Base-by-base conservation (phyloP, 2,797 vertebrate species). In the Streptopelia turtur region DNA sequence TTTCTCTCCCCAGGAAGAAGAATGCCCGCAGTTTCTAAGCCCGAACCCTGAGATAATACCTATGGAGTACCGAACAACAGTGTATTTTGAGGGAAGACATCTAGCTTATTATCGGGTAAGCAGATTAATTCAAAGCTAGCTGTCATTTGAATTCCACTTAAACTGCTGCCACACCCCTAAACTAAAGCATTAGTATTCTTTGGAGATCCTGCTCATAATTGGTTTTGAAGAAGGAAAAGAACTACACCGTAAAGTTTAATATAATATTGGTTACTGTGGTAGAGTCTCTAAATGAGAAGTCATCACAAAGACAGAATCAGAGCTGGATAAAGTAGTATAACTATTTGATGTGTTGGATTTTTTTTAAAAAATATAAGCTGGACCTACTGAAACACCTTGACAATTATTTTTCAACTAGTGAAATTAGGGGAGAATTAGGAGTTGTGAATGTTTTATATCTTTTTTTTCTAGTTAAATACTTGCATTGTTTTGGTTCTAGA, bases 21-120 rank as follows among this genome's bases (percentile, higher is more conserved):
- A 92, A 76, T 98, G 98, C 76, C 98, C 98, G 6, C 98, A 98
- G 82, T 98, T 98, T 95, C 95, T 98, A 84, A 81, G 96, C 39
- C 98, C 98, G 69, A 87, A 43, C 35, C 98, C 98, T 17, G 66
- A 95, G 76, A 97, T 98, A 92, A 98, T 98, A 90, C 98, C 98
- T 43, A 96, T 98, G 98, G 97, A 97, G 70, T 92, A 96, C 11
- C 86, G 23, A 96, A 98, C 98, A 12, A 91, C 39, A 0, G 98
- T 98, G 57, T 77, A 60, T 79, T 98, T 98, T 93, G 91, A 97
- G 94, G 98, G 98, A 87, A 96, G 93, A 70, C 97, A 98, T 96
- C 96, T 98, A 92, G 95, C 89, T 70, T 94, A 90, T 90, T 97
- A 97, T 66, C 28, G 2, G 95, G 97, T 98, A 97, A 97, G 55